phyloP scores from a whole-genome alignment of 2,113 vertebrate genomes.

The Phoxinus phoxinus region DNA sequence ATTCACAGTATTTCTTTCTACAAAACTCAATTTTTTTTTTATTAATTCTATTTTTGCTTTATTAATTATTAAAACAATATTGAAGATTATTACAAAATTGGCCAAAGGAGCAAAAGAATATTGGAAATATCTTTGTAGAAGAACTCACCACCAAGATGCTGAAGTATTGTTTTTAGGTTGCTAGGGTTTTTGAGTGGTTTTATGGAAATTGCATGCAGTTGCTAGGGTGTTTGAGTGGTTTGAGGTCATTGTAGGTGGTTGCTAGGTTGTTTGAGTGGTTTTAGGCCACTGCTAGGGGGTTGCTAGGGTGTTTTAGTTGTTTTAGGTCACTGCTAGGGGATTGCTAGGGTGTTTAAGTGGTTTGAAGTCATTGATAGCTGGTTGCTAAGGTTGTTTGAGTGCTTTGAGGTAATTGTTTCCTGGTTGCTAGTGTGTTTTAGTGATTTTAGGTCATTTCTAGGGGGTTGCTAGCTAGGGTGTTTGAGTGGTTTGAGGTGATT shows the following conservation, averaged over 20 bases:
- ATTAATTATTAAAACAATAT: background rate
- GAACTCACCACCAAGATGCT: background rate
- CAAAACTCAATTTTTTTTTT: background rate
- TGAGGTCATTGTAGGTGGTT: fast-evolving
- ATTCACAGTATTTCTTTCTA: background rate
- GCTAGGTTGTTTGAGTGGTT: too few relatives aligned
- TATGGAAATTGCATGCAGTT: fast-evolving
- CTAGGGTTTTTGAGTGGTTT: background rate
- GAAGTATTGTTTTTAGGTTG: background rate
- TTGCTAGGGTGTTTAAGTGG: too few relatives aligned
- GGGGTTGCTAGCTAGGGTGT: background rate
- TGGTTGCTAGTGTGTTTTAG: background rate
- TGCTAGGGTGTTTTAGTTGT: too few relatives aligned
- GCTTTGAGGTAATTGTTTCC: background rate
- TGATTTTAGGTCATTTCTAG: fast-evolving
- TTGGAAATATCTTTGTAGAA: background rate
- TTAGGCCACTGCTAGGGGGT: too few relatives aligned
- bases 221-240: too few relatives aligned
- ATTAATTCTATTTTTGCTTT: background rate
- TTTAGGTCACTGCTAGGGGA: too few relatives aligned
- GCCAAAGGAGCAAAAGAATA: background rate
- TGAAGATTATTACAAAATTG: background rate
- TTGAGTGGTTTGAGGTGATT: background rate
- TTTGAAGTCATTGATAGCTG: too few relatives aligned
- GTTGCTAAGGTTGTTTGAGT: background rate